Evolutionary conservation across 2,888 invertebrate species (phyloP).

Genomic region (Leuctra nigra): DNA sequence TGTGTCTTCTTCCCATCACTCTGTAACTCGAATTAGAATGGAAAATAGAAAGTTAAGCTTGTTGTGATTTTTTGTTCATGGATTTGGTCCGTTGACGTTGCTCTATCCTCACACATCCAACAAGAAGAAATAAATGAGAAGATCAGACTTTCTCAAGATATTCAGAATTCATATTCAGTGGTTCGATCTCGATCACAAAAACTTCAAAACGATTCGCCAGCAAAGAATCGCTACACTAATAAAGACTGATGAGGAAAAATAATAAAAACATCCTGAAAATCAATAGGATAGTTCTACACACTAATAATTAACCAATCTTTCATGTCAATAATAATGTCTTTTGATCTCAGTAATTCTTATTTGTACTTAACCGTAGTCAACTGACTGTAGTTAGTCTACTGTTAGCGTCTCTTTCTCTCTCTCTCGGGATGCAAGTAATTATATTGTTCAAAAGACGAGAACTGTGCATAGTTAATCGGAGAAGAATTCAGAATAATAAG

Average conservation of each 20-base stretch:
- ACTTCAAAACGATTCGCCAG: not conserved
- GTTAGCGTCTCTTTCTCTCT: not conserved
- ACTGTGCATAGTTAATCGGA: not conserved
- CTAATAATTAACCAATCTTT: conserved; percentile 21
- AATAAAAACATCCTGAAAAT: conserved; percentile 8
- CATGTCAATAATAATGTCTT: conserved; percentile 26
- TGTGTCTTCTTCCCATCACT: not conserved
- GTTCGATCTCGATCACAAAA: conserved; percentile 19
- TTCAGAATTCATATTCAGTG: not conserved
- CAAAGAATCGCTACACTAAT: conserved; percentile 14
- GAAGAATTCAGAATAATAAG: not conserved
- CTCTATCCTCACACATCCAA: no score
- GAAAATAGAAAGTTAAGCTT: not conserved
- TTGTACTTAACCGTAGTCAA: conserved; percentile 26
- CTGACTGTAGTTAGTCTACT: not conserved
- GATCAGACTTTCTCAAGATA: not conserved
- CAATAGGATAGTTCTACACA: conserved; percentile 11
- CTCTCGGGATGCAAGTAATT: not conserved
- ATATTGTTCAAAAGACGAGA: not conserved
- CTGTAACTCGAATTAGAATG: conserved; percentile 2
- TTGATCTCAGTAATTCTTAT: conserved; percentile 29
- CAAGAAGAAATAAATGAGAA: not conserved
- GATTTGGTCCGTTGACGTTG: no score
- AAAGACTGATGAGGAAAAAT: conserved; percentile 25
- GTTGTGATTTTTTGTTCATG: conserved; percentile 6